phyloP scores from a whole-genome alignment of 2,888 invertebrate species.

The Microplitis manilae region DNA sequence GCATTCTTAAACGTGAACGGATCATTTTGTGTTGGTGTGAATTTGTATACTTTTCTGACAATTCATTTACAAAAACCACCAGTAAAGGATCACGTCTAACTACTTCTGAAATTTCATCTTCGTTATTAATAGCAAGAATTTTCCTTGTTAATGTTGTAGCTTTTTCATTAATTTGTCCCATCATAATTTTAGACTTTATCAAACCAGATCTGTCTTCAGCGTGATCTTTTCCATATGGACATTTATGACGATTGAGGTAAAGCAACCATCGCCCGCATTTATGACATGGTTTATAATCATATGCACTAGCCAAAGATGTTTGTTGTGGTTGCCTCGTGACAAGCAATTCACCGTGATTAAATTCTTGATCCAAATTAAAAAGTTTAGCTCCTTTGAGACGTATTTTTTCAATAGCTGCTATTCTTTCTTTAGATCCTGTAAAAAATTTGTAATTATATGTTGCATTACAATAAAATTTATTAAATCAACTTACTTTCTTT shows the following conservation, averaged over 20 bases:
- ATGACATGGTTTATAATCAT: background rate
- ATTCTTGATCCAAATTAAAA: background rate
- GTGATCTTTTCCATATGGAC: background rate
- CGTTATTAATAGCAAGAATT: conserved; percentile 31
- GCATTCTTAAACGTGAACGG: conserved; percentile 26
- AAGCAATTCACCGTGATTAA: background rate
- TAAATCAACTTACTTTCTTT: conserved; percentile 6
- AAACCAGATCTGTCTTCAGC: background rate
- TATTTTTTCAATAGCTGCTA: conserved; percentile 2
- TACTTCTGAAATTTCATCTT: background rate
- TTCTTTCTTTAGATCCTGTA: background rate
- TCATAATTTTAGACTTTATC: conserved; percentile 1
- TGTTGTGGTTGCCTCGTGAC: background rate
- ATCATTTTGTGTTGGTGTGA: conserved; percentile 12
- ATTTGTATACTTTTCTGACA: background rate
- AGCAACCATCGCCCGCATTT: conserved; percentile 8
- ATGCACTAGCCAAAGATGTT: background rate
- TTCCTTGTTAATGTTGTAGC: conserved; percentile 39
- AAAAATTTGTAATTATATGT: background rate
- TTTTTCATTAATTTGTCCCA: conserved; percentile 30
- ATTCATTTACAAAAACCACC: background rate
- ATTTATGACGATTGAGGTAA: background rate
- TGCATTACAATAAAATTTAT: background rate
- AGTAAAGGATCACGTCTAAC: background rate
- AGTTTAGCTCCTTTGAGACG: background rate